Percentiles rank a stretch among this genome's conserved stretches.
Conservation (phyloP, 2,888 invertebrate genomes). For the Drosophila longiperda region DNA sequence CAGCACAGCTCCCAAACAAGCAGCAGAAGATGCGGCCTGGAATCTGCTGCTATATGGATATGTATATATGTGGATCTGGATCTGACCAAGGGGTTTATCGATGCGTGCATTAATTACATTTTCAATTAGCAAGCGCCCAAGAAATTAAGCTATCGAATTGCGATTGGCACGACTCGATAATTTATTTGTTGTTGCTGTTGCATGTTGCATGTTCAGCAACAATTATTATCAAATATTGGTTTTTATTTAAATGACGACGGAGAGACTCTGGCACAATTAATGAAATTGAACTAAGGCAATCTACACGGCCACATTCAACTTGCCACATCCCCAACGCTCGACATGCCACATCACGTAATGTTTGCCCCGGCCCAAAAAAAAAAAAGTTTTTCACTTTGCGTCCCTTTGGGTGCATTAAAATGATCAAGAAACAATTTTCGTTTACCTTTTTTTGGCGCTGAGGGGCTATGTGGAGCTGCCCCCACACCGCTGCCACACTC, state of each 20-base stretch:
- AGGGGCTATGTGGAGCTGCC: constrained; percentile 30
- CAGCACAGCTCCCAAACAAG: constrained; percentile 17
- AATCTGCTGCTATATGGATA: background rate
- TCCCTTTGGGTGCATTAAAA: constrained; percentile 83
- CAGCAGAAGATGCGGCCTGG: constrained; percentile 10
- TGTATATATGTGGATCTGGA: background rate
- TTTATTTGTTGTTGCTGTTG: constrained; percentile 5
- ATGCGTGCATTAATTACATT: constrained; percentile 81
- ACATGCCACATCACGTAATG: constrained; percentile 70
- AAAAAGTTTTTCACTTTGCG: constrained; percentile 70
- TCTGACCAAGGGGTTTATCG: constrained; percentile 40
- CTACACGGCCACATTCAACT: background rate
- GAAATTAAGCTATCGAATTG: constrained; percentile 82
- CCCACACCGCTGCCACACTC: constrained; percentile 1
- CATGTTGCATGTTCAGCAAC: constrained; percentile 68
- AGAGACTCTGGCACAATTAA: constrained; percentile 71
- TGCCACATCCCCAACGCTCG: constrained; percentile 1
- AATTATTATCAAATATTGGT: constrained; percentile 78
- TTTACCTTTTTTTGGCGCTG: constrained; percentile 72
- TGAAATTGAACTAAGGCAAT: constrained; percentile 58
- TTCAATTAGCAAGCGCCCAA: constrained; percentile 78
- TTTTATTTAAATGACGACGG: constrained; percentile 73
- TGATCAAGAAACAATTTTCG: constrained; percentile 85
- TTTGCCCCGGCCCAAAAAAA: constrained; percentile 6
- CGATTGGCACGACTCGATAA: constrained; percentile 48